Evolutionary conservation across 2,797 vertebrate species (phyloP), one percentile per base, ranked within the genome.

Genomic region (Micromesistius poutassou): DNA sequence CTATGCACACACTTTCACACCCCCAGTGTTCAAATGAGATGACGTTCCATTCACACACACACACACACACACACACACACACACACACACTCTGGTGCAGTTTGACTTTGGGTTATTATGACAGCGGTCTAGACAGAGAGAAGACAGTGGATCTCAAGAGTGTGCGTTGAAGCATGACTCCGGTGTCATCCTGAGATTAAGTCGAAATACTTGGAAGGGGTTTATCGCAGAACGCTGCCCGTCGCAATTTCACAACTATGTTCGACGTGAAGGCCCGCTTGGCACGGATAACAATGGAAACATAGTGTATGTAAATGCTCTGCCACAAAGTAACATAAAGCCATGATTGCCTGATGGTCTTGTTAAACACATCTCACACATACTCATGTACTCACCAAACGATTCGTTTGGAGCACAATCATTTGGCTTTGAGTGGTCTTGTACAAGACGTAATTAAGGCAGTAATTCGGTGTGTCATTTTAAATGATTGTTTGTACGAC

Each of bases 121-220:
- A 82, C 81, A 85, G 82, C 80, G 77, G 91, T 93, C 92, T 92
- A 92, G 91, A 93, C 92, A 86, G 82, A 74, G 74, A 80, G 82
- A 83, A 84, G 85, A 87, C 76, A 22, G 73, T 84, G 84, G 84
- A 85, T 83, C 81, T 75, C 74, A 85, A 77, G 86, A 88, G 84
- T 74, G 74, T 79, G 86, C 74, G 73, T 79, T 77, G 83, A 78
- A 78, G 78, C 28, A 22, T 66, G 71, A 80, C 40, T 83, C 77
- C 76, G 83, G 83, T 81, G 81, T 89, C 85, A 89, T 88, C 88
- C 86, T 81, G 78, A 83, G 84, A 78, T 83, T 82, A 85, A 77
- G 74, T 31, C 75, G 76, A 80, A 75, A 78, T 66, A 80, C 30
- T 62, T n/a, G n/a, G 55, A n/a, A 62, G 55, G n/a, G 55, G 6